Evolutionary conservation across 2,797 vertebrate species (phyloP), one percentile per base, ranked within the genome.

Genomic region (Garrulus glandarius): DNA sequence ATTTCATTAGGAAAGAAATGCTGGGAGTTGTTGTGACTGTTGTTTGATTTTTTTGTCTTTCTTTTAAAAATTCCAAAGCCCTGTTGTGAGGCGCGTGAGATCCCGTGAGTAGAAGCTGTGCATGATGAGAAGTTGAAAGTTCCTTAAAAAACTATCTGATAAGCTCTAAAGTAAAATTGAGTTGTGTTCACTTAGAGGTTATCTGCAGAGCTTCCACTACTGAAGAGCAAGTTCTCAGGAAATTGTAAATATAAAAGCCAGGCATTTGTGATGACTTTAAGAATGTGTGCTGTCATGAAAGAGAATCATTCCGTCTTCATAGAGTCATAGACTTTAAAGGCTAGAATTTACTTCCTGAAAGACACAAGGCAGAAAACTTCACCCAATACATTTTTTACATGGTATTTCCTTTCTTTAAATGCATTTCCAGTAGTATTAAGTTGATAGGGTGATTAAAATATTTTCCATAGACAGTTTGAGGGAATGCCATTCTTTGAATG

Each of bases 341-440:
- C 34, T 67, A 84, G 55, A 92, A 88, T 81, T 95, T 84, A 72
- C 59, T 91, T 94, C 76, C 85, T 92, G 80, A 79, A 81, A 70
- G 84, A 82, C 29, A 43, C 26, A 67, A 84, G 63, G 65, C 76
- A 94, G 70, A 96, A 88, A 63, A 56, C 21, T 81, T 96, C 76
- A 87, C 39, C 18, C 47, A 61, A 63, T 87, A 69, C 47, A 79
- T 92, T 88, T 91, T 84, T 9, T 67, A 41, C 70, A 15, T 56
- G 67, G 20, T n/a, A 94, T 95, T 93, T 94, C 72, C 79, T 91
- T 92, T 87, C 67, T 84, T 92, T 83, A 92, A 93, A 93, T 61
- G 39, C 91, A 79, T 85, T 91, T 34, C 37, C 53, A 93, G 65
- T 36, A 74, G 14, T 37, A 84, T 86, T 92, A 91, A 67, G 43